Base-by-base conservation (phyloP, 2,797 vertebrate genomes). In the Podarcis lilfordi region DNA sequence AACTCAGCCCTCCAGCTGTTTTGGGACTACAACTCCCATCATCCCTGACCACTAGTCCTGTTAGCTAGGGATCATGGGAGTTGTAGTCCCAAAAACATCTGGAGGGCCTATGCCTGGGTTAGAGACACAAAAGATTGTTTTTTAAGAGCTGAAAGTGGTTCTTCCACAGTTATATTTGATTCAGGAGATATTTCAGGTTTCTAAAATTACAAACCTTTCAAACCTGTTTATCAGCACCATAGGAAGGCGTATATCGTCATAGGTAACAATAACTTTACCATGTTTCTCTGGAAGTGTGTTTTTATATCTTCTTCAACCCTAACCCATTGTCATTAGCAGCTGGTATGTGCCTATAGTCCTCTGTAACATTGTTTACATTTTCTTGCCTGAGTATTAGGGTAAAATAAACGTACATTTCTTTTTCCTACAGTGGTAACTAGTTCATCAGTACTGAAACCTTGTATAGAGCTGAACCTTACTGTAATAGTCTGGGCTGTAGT, bases 331-430 rank as follows among this genome's bases (percentile, higher is more conserved):
- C 91, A 84, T 91, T 91, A 4, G 71, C 43, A 88, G 94, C 87
- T 88, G 90, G 91, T 91, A 93, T 94, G 61, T 93, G 92, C 93
- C 92, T 96, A 85, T 93, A 89, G 88, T 92, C 89, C 91, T 95
- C 72, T 80, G 40, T 88, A 77, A 88, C 89, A 93, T 84, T 94
- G 94, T 96, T 96, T 96, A 95, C 94, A 96, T 94, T 94, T 93
- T 95, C 89, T 90, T 96, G 94, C 43, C 88, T 89, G 91, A 95
- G 88, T 91, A 92, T 89, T 93, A 94, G 88, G 77, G 91, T 85
- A 93, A 93, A 93, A 89, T 94, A 86, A 87, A 93, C 93, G 92
- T 89, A 92, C 6, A 89, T 93, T 92, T 77, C 83, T 78, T 59
- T 83, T 66, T 37, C 91, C 81, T 77, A 84, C 88, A 86, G 69